These are phyloP conservation scores for Anolis sagrei DNA, from an alignment of 2,113 vertebrate genomes.

Conservation along the genomic window DNA sequence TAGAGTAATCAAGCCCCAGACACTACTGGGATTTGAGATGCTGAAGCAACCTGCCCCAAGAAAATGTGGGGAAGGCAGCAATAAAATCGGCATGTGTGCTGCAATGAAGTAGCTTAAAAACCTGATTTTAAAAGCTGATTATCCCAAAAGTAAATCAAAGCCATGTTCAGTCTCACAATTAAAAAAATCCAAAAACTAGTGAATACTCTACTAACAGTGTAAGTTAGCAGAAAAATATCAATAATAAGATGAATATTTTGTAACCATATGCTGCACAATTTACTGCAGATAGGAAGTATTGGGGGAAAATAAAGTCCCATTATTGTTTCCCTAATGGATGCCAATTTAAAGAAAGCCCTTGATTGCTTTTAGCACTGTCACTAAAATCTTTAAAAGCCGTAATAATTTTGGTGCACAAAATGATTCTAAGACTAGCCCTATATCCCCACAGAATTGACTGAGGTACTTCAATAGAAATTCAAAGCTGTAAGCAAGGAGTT, in stretches of 20 bases:
- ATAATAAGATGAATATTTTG: constrained; percentile 63
- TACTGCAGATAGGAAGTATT: constrained; percentile 58
- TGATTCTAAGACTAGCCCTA: constrained; percentile 62
- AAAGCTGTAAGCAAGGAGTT: constrained; percentile 54
- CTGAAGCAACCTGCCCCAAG: constrained; percentile 39
- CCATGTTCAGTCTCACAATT: constrained; percentile 41
- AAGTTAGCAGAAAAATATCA: constrained; percentile 54
- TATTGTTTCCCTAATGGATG: constrained; percentile 43
- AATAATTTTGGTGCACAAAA: constrained; percentile 60
- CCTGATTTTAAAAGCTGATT: constrained; percentile 49
- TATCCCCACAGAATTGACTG: constrained; percentile 61
- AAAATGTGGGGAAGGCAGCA: constrained; percentile 43
- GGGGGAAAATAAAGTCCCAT: constrained; percentile 45
- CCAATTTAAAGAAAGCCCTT: constrained; percentile 58
- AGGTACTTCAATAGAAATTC: constrained; percentile 67
- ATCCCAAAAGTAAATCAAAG: constrained; percentile 50
- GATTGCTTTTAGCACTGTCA: constrained; percentile 70
- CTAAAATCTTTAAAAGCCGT: constrained; percentile 63
- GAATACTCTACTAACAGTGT: constrained; percentile 41
- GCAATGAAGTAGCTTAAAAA: constrained; percentile 56
- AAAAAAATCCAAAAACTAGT: constrained; percentile 4
- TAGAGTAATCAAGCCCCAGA: constrained; percentile 64
- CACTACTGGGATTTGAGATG: constrained; percentile 44
- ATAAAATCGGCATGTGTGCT: constrained; percentile 33
- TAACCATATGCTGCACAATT: constrained; percentile 51